Percentiles rank a stretch among this genome's conserved stretches.
Evolutionary conservation across 2,888 invertebrate genomes (phyloP).

Genomic region (Apoda limacodes): DNA sequence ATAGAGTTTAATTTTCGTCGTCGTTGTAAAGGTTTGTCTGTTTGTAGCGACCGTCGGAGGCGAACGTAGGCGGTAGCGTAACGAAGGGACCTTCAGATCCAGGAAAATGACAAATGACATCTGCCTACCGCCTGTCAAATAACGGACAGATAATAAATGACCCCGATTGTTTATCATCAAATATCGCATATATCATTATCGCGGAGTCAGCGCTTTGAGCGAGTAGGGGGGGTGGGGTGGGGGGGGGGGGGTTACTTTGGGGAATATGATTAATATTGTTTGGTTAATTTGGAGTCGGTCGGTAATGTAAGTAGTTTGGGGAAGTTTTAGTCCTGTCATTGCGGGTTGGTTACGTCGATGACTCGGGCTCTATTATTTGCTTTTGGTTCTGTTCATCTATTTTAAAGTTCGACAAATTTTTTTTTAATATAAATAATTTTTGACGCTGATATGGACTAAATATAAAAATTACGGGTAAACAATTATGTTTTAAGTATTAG

Average conservation of each 20-base stretch:
- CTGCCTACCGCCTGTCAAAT: constrained; percentile 77
- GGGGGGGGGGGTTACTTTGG: constrained; percentile 42
- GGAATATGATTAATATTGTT: constrained; percentile 65
- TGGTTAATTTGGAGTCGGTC: constrained; percentile 62
- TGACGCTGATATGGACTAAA: too few relatives aligned
- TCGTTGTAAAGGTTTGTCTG: constrained; percentile 36
- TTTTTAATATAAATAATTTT: too few relatives aligned
- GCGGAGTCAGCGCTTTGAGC: constrained; percentile 59
- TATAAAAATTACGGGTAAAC: too few relatives aligned
- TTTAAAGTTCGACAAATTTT: too few relatives aligned
- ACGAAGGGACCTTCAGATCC: constrained; percentile 69
- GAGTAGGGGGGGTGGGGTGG: constrained; percentile 36
- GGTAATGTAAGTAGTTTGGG: constrained; percentile 58
- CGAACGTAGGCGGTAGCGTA: constrained; percentile 49
- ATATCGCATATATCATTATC: constrained; percentile 71
- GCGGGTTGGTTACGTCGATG: constrained; percentile 42
- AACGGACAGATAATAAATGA: constrained; percentile 76
- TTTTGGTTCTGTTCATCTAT: constrained; percentile 23
- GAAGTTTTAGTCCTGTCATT: constrained; percentile 52
- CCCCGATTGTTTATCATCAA: constrained; percentile 73
- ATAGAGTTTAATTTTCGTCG: constrained; percentile 28
- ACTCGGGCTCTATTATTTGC: constrained; percentile 28
- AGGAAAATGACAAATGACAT: constrained; percentile 76
- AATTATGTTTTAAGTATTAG: too few relatives aligned
- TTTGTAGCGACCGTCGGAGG: constrained; percentile 56